Evolutionary conservation across 2,888 invertebrate species (phyloP).

Genomic region (Hydroisotoma schaefferi): DNA sequence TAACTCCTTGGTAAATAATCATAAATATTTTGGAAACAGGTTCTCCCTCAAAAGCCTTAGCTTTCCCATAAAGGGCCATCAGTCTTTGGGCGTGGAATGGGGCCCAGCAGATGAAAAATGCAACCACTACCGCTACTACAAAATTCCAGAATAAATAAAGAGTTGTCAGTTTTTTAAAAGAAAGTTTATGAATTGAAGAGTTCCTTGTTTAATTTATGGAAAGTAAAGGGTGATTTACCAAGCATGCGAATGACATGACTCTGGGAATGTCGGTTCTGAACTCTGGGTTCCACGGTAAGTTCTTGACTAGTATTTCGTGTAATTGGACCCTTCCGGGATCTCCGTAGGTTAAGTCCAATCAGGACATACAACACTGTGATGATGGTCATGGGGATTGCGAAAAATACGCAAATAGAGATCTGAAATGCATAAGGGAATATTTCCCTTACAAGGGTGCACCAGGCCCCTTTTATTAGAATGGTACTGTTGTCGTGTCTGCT

Average conservation of each 20-base stretch:
- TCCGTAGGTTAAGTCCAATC: slow-evolving; percentile 68
- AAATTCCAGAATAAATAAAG: not conserved
- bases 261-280: slow-evolving; percentile 43
- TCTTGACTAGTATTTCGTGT: slow-evolving; percentile 38
- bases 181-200: not conserved
- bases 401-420: slow-evolving; percentile 66
- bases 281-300: slow-evolving; percentile 42
- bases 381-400: slow-evolving; percentile 80
- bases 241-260: slow-evolving; percentile 48
- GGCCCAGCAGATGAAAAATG: slow-evolving; percentile 55
- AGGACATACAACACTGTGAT: slow-evolving; percentile 77
- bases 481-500: slow-evolving; percentile 10
- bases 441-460: slow-evolving; percentile 44
- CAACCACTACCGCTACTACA: slow-evolving; percentile 48
- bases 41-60: slow-evolving; percentile 7
- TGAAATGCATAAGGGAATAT: slow-evolving; percentile 46
- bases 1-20: slow-evolving; percentile 52
- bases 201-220: not conserved
- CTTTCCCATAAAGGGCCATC: slow-evolving; percentile 36
- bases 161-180: not conserved
- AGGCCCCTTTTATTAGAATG: slow-evolving; percentile 41
- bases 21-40: slow-evolving; percentile 18
- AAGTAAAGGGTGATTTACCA: slow-evolving; percentile 29
- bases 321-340: slow-evolving; percentile 53
- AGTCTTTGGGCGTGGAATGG: slow-evolving; percentile 56